These are phyloP conservation scores for Aphodius granarius DNA, from an alignment of 2,888 invertebrate genomes.

Conservation along the genomic window DNA sequence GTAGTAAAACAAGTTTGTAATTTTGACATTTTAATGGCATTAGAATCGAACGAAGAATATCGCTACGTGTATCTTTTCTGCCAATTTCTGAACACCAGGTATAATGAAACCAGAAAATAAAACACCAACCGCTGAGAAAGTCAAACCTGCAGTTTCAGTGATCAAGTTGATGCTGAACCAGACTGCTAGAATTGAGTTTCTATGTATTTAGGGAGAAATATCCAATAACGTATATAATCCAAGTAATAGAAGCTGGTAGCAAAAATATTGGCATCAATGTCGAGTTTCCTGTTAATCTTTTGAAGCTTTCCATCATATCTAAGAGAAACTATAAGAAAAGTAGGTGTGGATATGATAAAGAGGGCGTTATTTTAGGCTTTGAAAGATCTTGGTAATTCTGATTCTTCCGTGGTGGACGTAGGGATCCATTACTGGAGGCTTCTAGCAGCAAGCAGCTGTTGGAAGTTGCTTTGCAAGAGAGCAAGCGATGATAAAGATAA, in stretches of 20 bases:
- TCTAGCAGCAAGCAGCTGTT: conserved; percentile 62
- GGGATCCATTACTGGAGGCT: conserved; percentile 44
- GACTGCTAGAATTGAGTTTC: conserved; percentile 80
- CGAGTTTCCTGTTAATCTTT: conserved; percentile 64
- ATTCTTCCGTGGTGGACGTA: conserved; percentile 33
- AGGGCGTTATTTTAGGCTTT: no score
- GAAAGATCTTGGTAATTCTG: conserved; percentile 53
- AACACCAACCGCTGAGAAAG: conserved; percentile 70
- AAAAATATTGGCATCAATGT: conserved; percentile 72
- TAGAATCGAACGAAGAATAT: no score
- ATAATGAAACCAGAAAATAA: conserved; percentile 68
- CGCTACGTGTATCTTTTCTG: no score
- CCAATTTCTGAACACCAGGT: no score
- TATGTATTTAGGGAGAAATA: conserved; percentile 81
- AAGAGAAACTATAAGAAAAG: conserved; percentile 39
- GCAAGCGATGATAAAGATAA: conserved; percentile 65
- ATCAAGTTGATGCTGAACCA: conserved; percentile 73
- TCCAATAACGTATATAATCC: conserved; percentile 76
- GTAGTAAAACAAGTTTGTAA: no score
- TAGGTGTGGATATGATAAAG: conserved; percentile 38
- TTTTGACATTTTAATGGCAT: no score
- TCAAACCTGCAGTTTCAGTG: conserved; percentile 71
- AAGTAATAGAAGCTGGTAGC: conserved; percentile 73
- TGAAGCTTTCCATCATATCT: conserved; percentile 67
- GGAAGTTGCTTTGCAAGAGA: conserved; percentile 72